Base-by-base conservation (phyloP, 2,113 vertebrate genomes). In the Gobius niger region DNA sequence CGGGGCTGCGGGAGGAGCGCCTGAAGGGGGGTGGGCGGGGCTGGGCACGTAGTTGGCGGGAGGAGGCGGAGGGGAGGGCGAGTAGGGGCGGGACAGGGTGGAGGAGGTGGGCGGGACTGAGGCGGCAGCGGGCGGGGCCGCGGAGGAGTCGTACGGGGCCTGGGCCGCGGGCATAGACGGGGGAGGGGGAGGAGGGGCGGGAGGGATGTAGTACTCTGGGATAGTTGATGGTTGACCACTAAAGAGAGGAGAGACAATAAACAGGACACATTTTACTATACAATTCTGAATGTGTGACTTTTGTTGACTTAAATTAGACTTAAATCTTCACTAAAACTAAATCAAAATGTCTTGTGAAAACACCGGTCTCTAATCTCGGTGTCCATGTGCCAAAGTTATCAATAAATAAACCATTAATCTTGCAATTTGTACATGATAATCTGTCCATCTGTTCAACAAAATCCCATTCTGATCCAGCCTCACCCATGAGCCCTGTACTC, bases 81-180 rank as follows among this genome's bases (percentile, higher is more conserved):
- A 91, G 41, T 94, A 93, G 2, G 90, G 1, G 79, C 87, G 86
- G 72, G 83, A 81, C 5, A 78, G 83, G 72, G 82, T 0, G 0
- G 95, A 93, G 7, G 95, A 94, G 80, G 93, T 92, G 7, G 95
- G 86, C 0, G 94, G 95, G 5, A 95, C 93, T 0, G 95, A 93
- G 12, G 91, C 89, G 0, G 40, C 79, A 0, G 76, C 78, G 18
- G 78, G 82, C 13, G 12, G 89, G 42, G 44, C 82, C 12, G 90
- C 77, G 67, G 94, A 89, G 75, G 94, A 92, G 87, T 95, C 94
- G 76, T 96, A 95, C 71, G 95, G 95, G 0, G 95, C 95, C 83
- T 96, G 95, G 0, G 95, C 94, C 0, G 95, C 95, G 2, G 95
- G 95, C 84, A 95, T 95, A 78, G 95, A 87, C 0, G 93, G 95